Conservation (phyloP, 2,888 invertebrate species). For the Diachrysia chrysitis region DNA sequence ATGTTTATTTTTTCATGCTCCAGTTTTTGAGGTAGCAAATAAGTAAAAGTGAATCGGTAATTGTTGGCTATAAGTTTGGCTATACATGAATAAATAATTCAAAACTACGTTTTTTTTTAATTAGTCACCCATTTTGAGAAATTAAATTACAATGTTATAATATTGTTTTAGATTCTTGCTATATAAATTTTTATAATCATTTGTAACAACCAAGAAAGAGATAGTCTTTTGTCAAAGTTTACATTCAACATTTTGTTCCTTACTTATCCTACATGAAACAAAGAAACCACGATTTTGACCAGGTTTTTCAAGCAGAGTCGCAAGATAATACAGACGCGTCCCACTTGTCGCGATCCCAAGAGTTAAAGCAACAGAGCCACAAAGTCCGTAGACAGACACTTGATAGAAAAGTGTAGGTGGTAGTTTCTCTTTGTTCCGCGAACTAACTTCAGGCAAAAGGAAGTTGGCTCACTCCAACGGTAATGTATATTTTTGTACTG, state of each 20-base stretch:
- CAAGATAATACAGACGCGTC: conserved; percentile 38
- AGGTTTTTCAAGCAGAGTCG: conserved; percentile 31
- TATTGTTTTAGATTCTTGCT: no score
- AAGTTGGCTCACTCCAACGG: conserved; percentile 52
- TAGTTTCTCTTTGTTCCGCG: conserved; percentile 61
- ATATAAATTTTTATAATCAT: no score
- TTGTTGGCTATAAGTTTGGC: no score
- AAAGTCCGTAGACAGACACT: conserved; percentile 63
- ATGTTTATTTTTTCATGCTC: not conserved
- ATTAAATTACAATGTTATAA: no score
- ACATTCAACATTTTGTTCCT: not conserved
- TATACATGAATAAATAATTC: no score
- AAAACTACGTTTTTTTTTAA: no score
- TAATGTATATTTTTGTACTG: conserved; percentile 59
- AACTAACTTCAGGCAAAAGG: conserved; percentile 60
- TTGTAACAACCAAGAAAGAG: not conserved
- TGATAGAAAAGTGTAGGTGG: conserved; percentile 61
- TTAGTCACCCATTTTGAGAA: no score
- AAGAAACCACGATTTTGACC: conserved; percentile 5
- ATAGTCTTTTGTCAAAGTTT: not conserved
- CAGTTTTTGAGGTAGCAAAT: not conserved
- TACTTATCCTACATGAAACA: not conserved
- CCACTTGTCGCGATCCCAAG: conserved; percentile 56
- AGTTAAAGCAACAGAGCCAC: conserved; percentile 50
- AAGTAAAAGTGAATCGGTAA: not conserved